Percentiles rank a stretch among this genome's conserved stretches.
Evolutionary conservation across 1,140 invertebrate genomes (phyloP).

Genomic region (Pseudomyrmex dendroicus): DNA sequence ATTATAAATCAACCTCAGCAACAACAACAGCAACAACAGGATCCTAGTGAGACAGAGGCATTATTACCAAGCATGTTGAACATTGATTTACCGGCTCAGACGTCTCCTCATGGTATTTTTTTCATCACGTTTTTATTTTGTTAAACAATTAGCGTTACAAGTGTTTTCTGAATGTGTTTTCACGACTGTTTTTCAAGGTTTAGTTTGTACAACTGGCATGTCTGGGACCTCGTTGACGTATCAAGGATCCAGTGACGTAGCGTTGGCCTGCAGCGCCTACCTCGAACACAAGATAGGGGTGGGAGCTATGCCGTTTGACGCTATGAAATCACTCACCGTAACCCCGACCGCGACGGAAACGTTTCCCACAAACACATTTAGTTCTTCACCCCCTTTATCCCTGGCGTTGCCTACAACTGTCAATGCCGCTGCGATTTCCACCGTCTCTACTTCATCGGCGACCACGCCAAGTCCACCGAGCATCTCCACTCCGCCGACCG

Average conservation of each 20-base stretch:
- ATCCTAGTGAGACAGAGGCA: slow-evolving; percentile 75
- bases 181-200: slow-evolving; percentile 70
- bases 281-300: slow-evolving; percentile 61
- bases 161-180: slow-evolving; percentile 57
- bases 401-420: slow-evolving; percentile 68
- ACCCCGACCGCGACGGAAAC: slow-evolving; percentile 72
- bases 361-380: slow-evolving; percentile 70
- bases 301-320: slow-evolving; percentile 70
- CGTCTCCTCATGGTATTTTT: slow-evolving; percentile 52
- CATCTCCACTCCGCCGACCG: slow-evolving; percentile 67
- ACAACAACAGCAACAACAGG: slow-evolving; percentile 74
- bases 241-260: slow-evolving; percentile 77
- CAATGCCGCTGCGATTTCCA: slow-evolving; percentile 63
- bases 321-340: slow-evolving; percentile 53
- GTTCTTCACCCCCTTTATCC: slow-evolving; percentile 71
- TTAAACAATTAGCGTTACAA: slow-evolving; percentile 14
- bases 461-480: slow-evolving; percentile 70
- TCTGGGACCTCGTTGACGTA: slow-evolving; percentile 76
- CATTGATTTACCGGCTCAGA: slow-evolving; percentile 77
- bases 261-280: slow-evolving; percentile 77
- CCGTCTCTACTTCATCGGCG: slow-evolving; percentile 65
- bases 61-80: slow-evolving; percentile 80
- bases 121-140: not conserved
- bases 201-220: slow-evolving; percentile 78
- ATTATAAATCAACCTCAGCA: slow-evolving; percentile 62